Evolutionary conservation across 2,113 vertebrate species (phyloP).

Genomic region (Glaucidium brasilianum): DNA sequence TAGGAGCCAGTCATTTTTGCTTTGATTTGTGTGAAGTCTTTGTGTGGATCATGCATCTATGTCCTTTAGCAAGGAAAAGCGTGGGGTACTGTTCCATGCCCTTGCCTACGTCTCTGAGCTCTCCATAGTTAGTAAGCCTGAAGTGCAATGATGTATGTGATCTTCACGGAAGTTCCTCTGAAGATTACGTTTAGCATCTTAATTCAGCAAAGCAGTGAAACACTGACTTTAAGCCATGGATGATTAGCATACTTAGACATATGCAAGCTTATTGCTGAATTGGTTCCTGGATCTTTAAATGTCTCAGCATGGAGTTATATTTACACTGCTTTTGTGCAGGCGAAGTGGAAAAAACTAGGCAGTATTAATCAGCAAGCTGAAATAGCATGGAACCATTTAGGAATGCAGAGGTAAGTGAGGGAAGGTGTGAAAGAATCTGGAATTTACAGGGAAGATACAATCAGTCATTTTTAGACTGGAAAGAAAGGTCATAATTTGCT

Average conservation of each 20-base stretch:
- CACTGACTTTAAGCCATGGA: background rate
- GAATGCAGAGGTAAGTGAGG: background rate
- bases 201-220: background rate
- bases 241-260: background rate
- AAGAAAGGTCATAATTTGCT: background rate
- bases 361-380: background rate
- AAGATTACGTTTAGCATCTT: background rate
- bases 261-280: background rate
- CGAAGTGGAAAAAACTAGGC: background rate
- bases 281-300: background rate
- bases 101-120: background rate
- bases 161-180: background rate
- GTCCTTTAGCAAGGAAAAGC: background rate
- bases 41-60: rapidly evolving
- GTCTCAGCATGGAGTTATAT: background rate
- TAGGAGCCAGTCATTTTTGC: background rate
- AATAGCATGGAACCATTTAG: background rate
- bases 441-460: background rate
- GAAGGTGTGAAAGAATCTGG: background rate
- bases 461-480: background rate
- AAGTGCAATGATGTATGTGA: background rate
- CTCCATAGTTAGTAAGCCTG: background rate
- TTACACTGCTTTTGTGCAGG: background rate
- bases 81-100: background rate
- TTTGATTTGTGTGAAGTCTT: background rate